These are phyloP conservation scores for Merodon equestris DNA, from an alignment of 2,888 invertebrate species.

Conservation along the genomic window DNA sequence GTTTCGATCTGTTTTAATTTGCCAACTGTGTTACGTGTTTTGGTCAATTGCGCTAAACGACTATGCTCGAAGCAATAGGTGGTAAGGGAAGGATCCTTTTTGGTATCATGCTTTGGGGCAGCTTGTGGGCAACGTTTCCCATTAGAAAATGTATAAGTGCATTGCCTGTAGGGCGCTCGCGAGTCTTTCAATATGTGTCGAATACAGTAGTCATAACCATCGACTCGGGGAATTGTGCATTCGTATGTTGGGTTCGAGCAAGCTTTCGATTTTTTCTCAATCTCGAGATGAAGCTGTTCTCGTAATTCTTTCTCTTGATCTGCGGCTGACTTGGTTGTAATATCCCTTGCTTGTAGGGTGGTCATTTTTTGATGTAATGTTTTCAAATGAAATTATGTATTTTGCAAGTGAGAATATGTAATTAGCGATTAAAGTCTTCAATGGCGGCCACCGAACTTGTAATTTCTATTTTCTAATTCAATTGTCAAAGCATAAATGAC, in stretches of 20 bases:
- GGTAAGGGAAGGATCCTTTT: slow-evolving; percentile 82
- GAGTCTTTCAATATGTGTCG: slow-evolving; percentile 92
- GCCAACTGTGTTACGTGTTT: slow-evolving; percentile 81
- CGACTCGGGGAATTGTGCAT: slow-evolving; percentile 84
- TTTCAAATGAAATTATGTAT: too few relatives aligned
- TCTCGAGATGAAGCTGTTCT: slow-evolving; percentile 83
- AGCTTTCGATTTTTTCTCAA: slow-evolving; percentile 81
- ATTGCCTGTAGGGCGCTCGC: slow-evolving; percentile 90
- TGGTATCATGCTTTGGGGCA: slow-evolving; percentile 86
- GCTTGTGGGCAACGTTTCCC: slow-evolving; percentile 89
- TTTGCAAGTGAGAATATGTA: too few relatives aligned
- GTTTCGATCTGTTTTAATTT: slow-evolving; percentile 83
- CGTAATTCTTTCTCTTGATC: slow-evolving; percentile 76
- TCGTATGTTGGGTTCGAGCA: slow-evolving; percentile 84
- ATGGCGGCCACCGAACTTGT: slow-evolving; percentile 3
- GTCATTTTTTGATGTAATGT: slow-evolving; percentile 15
- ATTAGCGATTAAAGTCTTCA: too few relatives aligned
- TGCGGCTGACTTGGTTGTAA: slow-evolving; percentile 13
- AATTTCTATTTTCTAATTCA: too few relatives aligned
- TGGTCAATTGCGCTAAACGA: slow-evolving; percentile 82
- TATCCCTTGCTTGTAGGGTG: slow-evolving; percentile 27
- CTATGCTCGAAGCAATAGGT: slow-evolving; percentile 86
- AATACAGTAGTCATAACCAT: slow-evolving; percentile 88
- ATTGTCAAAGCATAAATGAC: too few relatives aligned
- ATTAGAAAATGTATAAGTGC: slow-evolving; percentile 84